These are phyloP conservation scores for Lagorchestes hirsutus DNA, from an alignment of 2,797 vertebrate species.

Conservation along the genomic window DNA sequence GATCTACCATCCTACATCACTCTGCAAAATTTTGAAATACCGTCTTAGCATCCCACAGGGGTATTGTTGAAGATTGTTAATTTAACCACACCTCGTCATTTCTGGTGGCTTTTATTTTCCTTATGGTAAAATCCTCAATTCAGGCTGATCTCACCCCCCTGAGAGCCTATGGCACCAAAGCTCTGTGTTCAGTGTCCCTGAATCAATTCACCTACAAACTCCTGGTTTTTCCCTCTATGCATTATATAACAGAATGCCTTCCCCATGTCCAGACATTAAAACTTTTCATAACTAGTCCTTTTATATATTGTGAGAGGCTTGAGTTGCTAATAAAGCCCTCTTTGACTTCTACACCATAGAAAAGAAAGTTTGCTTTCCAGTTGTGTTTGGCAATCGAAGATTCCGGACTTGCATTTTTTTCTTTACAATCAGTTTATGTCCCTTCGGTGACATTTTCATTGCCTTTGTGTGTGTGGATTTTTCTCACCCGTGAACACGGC, in stretches of 20 bases:
- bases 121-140: neutral
- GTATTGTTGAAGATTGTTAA: neutral
- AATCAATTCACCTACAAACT: neutral
- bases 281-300: slow-evolving; percentile 42
- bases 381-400: slow-evolving; percentile 59
- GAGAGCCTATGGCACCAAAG: neutral
- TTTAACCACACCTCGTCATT: neutral
- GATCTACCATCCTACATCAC: neutral
- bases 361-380: slow-evolving; percentile 61
- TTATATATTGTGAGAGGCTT: slow-evolving; percentile 6
- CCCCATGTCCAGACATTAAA: neutral
- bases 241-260: neutral
- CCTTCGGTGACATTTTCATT: slow-evolving; percentile 75
- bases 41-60: slow-evolving; percentile 9
- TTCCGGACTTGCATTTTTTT: slow-evolving; percentile 58
- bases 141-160: neutral
- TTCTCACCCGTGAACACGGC: slow-evolving; percentile 23
- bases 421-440: slow-evolving; percentile 71
- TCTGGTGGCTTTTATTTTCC: neutral
- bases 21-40: neutral
- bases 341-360: slow-evolving; percentile 50
- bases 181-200: neutral
- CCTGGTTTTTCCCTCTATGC: neutral
- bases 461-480: slow-evolving; percentile 53
- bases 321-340: slow-evolving; percentile 34